Percentiles rank a stretch among this genome's conserved stretches.
These are phyloP conservation scores for Anabas testudineus DNA, from an alignment of 2,797 vertebrate genomes.

Conservation along the genomic window DNA sequence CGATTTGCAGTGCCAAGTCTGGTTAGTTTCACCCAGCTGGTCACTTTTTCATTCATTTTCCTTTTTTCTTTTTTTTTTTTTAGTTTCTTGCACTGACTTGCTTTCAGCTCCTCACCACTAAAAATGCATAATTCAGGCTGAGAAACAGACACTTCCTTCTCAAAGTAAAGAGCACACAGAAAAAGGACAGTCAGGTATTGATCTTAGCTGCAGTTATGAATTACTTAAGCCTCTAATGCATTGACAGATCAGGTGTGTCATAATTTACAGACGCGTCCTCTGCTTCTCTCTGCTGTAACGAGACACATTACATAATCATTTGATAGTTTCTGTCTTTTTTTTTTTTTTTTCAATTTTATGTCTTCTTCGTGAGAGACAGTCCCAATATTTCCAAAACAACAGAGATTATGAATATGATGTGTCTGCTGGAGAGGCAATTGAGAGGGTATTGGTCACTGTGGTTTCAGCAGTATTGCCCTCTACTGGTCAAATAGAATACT, in stretches of 20 bases:
- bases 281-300: slow-evolving; percentile 42
- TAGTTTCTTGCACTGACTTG: slow-evolving; percentile 18
- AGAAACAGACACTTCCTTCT: slow-evolving; percentile 35
- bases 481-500: slow-evolving; percentile 73
- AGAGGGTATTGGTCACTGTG: slow-evolving; percentile 34
- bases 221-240: slow-evolving; percentile 46
- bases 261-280: slow-evolving; percentile 40
- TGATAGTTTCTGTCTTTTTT: slow-evolving; percentile 38
- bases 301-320: slow-evolving; percentile 41
- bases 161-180: slow-evolving; percentile 49
- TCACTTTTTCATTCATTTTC: slow-evolving; percentile 54
- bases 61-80: slow-evolving; percentile 21
- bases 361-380: slow-evolving; percentile 46
- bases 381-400: slow-evolving; percentile 40
- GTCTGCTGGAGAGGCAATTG: slow-evolving; percentile 33
- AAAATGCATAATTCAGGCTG: slow-evolving; percentile 55
- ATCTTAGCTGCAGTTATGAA: slow-evolving; percentile 45
- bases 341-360: slow-evolving; percentile 44
- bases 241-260: slow-evolving; percentile 44
- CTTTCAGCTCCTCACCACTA: slow-evolving; percentile 40
- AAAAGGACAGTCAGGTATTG: slow-evolving; percentile 26
- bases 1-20: slow-evolving; percentile 59
- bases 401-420: slow-evolving; percentile 55
- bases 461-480: slow-evolving; percentile 80
- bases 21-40: slow-evolving; percentile 65